phyloP scores from a whole-genome alignment of 2,888 invertebrate genomes.

The Ormyrus pomaceus region DNA sequence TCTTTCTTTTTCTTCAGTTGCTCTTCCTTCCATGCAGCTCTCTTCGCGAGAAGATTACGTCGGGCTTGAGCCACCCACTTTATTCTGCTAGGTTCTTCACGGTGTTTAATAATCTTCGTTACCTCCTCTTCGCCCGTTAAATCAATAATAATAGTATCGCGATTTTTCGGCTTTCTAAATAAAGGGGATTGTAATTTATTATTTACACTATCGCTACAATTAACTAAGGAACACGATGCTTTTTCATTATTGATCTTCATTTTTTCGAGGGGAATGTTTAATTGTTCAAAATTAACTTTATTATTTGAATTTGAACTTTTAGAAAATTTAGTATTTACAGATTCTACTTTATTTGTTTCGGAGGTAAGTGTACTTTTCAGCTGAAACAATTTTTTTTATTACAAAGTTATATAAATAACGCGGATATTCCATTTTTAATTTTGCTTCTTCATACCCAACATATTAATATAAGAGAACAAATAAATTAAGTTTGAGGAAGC shows the following conservation, averaged over 20 bases:
- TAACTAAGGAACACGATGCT: slow-evolving; percentile 33
- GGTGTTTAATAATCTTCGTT: slow-evolving; percentile 64
- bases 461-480: no score
- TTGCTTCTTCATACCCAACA: no score
- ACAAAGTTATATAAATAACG: no score
- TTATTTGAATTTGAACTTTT: slow-evolving; percentile 46
- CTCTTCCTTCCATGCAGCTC: slow-evolving; percentile 19
- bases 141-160: slow-evolving; percentile 69
- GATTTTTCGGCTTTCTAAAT: slow-evolving; percentile 50
- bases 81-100: slow-evolving; percentile 59
- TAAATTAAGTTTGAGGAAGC: no score
- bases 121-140: slow-evolving; percentile 66
- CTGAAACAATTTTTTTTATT: slow-evolving; percentile 5
- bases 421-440: no score
- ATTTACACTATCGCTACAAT: slow-evolving; percentile 46
- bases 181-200: slow-evolving; percentile 32
- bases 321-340: slow-evolving; percentile 47
- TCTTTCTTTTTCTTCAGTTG: slow-evolving; percentile 33
- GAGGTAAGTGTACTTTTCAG: slow-evolving; percentile 50
- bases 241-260: slow-evolving; percentile 19
- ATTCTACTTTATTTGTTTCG: slow-evolving; percentile 34
- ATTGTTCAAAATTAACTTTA: slow-evolving; percentile 56
- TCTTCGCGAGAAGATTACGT: slow-evolving; percentile 55
- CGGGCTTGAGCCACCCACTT: slow-evolving; percentile 66
- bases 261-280: slow-evolving; percentile 47